Percentiles rank a stretch among this genome's conserved stretches.
phyloP scores from a whole-genome alignment of 2,888 invertebrate genomes.

The Drosophila melanosoma region DNA sequence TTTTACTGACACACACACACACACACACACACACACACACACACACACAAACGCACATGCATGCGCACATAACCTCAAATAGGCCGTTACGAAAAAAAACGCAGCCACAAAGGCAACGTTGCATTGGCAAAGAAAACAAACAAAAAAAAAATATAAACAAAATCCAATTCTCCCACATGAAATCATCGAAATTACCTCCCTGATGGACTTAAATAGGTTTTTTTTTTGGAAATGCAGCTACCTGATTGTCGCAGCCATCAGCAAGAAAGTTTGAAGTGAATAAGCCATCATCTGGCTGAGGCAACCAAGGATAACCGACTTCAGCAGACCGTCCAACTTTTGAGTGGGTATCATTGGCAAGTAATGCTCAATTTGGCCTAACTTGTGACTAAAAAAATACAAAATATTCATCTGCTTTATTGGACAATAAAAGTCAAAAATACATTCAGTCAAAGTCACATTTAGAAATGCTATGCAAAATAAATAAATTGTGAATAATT shows the following conservation, averaged over 20 bases:
- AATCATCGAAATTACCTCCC: conserved; percentile 55
- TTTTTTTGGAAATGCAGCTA: conserved; percentile 21
- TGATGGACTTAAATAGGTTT: conserved; percentile 46
- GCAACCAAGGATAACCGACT: neutral
- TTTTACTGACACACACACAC: neutral
- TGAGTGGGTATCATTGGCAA: neutral
- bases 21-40: conserved; percentile 13
- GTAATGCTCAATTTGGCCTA: neutral
- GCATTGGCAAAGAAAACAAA: conserved; percentile 46
- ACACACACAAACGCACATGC: neutral
- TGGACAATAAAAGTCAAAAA: neutral
- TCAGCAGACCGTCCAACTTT: neutral
- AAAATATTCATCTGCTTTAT: neutral
- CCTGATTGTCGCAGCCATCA: conserved; percentile 24
- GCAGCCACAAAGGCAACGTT: conserved; percentile 73
- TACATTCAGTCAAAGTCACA: neutral
- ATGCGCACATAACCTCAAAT: conserved; percentile 13
- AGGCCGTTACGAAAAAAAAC: conserved; percentile 42
- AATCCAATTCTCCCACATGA: conserved; percentile 11
- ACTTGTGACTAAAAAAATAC: neutral
- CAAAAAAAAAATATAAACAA: neutral
- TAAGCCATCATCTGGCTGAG: conserved; percentile 13
- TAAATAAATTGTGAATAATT: neutral
- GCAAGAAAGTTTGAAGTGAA: conserved; percentile 4
- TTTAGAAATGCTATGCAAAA: neutral